phyloP scores from a whole-genome alignment of 2,888 invertebrate species.

The Altica lythri region DNA sequence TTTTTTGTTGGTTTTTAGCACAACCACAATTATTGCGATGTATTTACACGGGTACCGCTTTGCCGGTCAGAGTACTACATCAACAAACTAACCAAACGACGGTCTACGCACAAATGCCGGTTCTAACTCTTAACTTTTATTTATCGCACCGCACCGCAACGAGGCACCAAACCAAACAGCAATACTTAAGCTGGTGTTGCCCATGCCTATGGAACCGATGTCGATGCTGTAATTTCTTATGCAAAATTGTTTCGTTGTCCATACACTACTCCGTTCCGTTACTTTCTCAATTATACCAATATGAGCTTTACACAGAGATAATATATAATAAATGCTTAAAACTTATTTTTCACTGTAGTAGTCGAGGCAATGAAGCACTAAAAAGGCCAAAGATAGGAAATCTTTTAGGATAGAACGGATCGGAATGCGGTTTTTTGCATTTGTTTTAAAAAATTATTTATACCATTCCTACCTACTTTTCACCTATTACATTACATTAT shows the following conservation, averaged over 20 bases:
- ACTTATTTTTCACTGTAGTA: neutral
- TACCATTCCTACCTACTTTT: too few relatives aligned
- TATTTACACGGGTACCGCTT: constrained; percentile 6
- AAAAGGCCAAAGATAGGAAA: neutral
- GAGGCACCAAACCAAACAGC: neutral
- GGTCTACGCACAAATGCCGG: neutral
- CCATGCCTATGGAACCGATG: constrained; percentile 8
- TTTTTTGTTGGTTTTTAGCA: too few relatives aligned
- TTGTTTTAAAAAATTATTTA: too few relatives aligned
- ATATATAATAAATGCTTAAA: neutral
- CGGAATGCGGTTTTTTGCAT: too few relatives aligned
- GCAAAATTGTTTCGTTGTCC: constrained; percentile 8
- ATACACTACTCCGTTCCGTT: too few relatives aligned
- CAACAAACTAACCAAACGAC: too few relatives aligned
- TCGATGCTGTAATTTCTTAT: constrained; percentile 10
- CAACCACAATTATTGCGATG: constrained; percentile 8
- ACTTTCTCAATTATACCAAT: too few relatives aligned
- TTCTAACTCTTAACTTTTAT: too few relatives aligned
- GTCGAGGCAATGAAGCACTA: neutral
- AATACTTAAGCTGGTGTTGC: neutral
- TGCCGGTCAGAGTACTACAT: neutral
- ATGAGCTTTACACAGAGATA: too few relatives aligned
- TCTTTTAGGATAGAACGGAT: neutral
- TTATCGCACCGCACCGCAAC: too few relatives aligned
- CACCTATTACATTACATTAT: too few relatives aligned